Base-by-base conservation (phyloP, 2,888 invertebrate genomes). In the Netelia melanura region DNA sequence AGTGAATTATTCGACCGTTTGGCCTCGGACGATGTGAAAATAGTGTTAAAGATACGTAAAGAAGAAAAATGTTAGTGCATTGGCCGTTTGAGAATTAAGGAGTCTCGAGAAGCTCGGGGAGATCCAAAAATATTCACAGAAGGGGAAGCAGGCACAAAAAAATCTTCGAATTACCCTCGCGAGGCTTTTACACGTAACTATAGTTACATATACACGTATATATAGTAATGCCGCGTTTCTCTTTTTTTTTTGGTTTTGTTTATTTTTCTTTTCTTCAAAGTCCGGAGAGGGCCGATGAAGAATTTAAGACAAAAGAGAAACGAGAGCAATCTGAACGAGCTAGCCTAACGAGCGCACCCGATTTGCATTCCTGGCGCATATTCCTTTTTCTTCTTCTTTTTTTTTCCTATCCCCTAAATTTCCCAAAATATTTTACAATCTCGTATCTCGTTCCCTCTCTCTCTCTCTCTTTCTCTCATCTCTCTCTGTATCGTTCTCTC, bases 371-470 rank as follows among this genome's bases (percentile, higher is more conserved):
- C 77, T 81, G 78, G 25, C 68, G 72, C 67, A 43, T 54, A 38
- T 75, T 81, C 56, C 48, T 23, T 65, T 30, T 10, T 72, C 21
- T 54, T 5, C 23, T 17, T 52, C 21, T 21, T 21, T 52, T 43
- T 54, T 83, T 70, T 56, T 43, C 54, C 83, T 56, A 62, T 70
- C 44, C 76, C 30, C n/a, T 48, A 83, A 84, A 87, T 89, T 88
- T 86, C 88, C 87, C 89, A 88, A 84, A 81, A 71, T 84, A 84
- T 85, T 81, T 62, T 17, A 54, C 74, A 48, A 74, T 17, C 48
- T 58, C 58, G 3, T 38, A 21, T 62, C 48, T 48, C 78, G n/a
- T 23, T 68, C 76, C 38, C 64, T 25, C 38, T 21, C 77, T 58
- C 78, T 56, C 68, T 70, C n/a, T 58, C 23, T 21, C n/a, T 3